These are phyloP conservation scores for Emydoidea blandingii DNA, from an alignment of 2,797 vertebrate genomes.

Conservation along the genomic window DNA sequence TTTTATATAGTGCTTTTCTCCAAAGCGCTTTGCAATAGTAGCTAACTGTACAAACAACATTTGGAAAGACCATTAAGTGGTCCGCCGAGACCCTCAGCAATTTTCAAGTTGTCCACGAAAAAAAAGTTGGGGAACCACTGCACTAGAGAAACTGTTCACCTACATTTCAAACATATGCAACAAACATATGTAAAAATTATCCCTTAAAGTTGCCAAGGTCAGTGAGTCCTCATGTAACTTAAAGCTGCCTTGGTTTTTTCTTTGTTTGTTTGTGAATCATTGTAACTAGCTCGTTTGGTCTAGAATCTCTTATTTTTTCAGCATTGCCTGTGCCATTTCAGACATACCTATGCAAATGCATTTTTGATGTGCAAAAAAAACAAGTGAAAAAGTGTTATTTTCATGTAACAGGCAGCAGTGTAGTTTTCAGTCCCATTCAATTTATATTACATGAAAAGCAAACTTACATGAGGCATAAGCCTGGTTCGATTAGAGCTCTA, in stretches of 20 bases:
- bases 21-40: no score
- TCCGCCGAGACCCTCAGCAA: no score
- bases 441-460: slow-evolving; percentile 66
- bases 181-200: neutral
- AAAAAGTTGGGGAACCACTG: neutral
- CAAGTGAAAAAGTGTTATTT: slow-evolving; percentile 47
- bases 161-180: neutral
- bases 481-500: slow-evolving; percentile 58
- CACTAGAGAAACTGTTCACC: neutral
- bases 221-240: neutral
- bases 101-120: neutral
- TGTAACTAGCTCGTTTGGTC: neutral
- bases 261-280: neutral
- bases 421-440: slow-evolving; percentile 42
- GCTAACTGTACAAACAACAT: no score
- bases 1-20: no score
- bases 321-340: neutral
- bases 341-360: neutral
- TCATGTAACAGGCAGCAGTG: slow-evolving; percentile 38
- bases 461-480: slow-evolving; percentile 26
- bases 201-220: neutral
- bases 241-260: neutral
- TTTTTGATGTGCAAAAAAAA: slow-evolving; percentile 39
- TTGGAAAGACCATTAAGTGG: no score
- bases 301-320: slow-evolving; percentile 29